Conservation (phyloP, 2,113 vertebrate species). For the Gopherus flavomarginatus region DNA sequence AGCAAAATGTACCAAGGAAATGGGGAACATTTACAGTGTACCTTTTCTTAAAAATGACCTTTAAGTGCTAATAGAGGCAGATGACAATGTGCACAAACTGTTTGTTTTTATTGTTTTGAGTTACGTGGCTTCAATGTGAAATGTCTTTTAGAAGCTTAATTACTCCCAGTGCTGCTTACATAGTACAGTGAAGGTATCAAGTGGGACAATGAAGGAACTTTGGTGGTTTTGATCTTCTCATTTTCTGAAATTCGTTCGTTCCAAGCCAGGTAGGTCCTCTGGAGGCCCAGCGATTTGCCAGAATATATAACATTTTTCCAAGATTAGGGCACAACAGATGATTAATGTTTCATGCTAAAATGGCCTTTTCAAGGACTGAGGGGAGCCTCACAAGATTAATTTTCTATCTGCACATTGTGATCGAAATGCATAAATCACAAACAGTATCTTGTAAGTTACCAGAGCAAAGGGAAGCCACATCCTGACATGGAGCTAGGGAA, state of each 20-base stretch:
- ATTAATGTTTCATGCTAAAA: conserved; percentile 54
- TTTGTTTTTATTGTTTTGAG: conserved; percentile 74
- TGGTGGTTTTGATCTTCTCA: conserved; percentile 52
- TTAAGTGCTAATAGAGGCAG: conserved; percentile 69
- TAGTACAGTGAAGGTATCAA: conserved; percentile 53
- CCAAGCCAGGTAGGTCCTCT: conserved; percentile 28
- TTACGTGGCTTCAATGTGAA: conserved; percentile 65
- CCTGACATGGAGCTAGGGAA: background rate
- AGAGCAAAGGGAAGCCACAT: background rate
- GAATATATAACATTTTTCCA: conserved; percentile 48
- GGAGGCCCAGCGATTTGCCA: conserved; percentile 30
- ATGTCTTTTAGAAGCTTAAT: conserved; percentile 70
- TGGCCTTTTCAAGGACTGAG: conserved; percentile 55
- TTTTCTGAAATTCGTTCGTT: conserved; percentile 45
- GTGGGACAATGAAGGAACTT: conserved; percentile 36
- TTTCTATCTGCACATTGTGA: conserved; percentile 37
- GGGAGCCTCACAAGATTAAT: conserved; percentile 36
- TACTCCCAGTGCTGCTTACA: conserved; percentile 66
- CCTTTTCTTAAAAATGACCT: conserved; percentile 54
- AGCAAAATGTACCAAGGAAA: background rate
- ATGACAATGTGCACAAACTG: conserved; percentile 70
- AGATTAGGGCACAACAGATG: conserved; percentile 58
- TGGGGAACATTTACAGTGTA: conserved; percentile 24
- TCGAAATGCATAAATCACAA: conserved; percentile 46
- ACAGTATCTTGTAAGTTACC: conserved; percentile 22